Evolutionary conservation across 2,113 vertebrate species (phyloP), one percentile per base, ranked within the genome.

Genomic region (Triplophysa siluroides): DNA sequence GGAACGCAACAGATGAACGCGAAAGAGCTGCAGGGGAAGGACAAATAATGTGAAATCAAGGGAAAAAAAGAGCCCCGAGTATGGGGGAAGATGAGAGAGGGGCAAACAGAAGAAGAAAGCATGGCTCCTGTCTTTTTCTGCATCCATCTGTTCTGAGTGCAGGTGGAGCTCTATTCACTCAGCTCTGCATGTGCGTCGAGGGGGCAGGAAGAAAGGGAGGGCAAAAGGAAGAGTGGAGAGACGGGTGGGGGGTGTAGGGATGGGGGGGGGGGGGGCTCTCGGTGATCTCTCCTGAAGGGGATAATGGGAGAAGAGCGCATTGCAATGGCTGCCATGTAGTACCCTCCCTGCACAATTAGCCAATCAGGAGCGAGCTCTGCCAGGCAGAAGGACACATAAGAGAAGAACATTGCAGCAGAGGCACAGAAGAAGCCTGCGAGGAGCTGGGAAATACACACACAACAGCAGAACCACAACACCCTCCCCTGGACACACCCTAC

Each of bases 401-500:
- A 93, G 93, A 93, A 93, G 92, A 92, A 92, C 91, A 93, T 94
- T 94, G 92, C 93, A 94, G 92, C 90, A 93, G 90, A 93, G 91
- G 90, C 91, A 92, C 91, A 93, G 92, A 94, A 93, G 92, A 90
- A 93, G 92, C 90, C 90, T 90, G 92, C 86, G 82, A 91, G 91
- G 89, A 92, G 91, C 90, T 88, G 90, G 92, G 92, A 92, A 92
- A 91, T 91, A 84, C 89, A 84, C 71, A 83, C 80, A 80, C 76
- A 78, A 88, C 90, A 92, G 90, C 88, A 83, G 88, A 91, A 91
- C 83, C 91, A 92, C 87, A 91, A 92, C 90, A 89, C 91, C 91
- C 90, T 90, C 91, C 92, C 90, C 88, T 92, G 93, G 93, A 94
- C 93, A 94, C 93, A 93, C 93, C 93, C 93, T 93, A 91, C 90